A percentile compares a stretch with the other conserved stretches of the same genome.
These are phyloP conservation scores for Junonia oenone DNA, from an alignment of 2,888 invertebrate genomes.

Conservation along the genomic window DNA sequence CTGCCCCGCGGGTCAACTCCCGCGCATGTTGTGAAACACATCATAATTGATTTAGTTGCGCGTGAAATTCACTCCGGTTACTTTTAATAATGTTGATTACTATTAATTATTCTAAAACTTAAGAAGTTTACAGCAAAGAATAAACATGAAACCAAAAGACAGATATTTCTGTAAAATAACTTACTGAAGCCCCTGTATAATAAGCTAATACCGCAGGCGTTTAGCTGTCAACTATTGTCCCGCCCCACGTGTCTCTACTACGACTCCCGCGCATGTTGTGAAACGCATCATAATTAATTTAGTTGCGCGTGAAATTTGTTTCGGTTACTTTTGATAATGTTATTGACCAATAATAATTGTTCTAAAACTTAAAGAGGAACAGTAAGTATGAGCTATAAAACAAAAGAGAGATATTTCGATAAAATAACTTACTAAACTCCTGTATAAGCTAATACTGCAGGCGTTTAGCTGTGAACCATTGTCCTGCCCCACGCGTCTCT, in stretches of 20 bases:
- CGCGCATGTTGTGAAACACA: slow-evolving; percentile 44
- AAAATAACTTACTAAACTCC: slow-evolving; percentile 30
- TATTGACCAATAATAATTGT: no score
- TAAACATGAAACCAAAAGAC: neutral
- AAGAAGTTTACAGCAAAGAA: no score
- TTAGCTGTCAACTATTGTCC: slow-evolving; percentile 70
- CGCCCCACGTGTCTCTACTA: slow-evolving; percentile 45
- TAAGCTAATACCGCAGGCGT: slow-evolving; percentile 72
- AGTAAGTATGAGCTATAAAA: no score
- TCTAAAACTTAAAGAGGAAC: no score
- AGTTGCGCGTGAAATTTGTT: slow-evolving; percentile 71
- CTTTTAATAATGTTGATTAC: slow-evolving; percentile 43
- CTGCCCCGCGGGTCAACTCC: slow-evolving; percentile 42
- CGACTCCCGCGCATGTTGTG: slow-evolving; percentile 39
- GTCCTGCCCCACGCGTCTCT: slow-evolving; percentile 50
- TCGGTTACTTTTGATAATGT: slow-evolving; percentile 42
- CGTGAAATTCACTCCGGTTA: slow-evolving; percentile 63
- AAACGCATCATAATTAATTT: slow-evolving; percentile 64
- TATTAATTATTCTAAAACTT: no score
- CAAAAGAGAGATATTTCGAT: neutral
- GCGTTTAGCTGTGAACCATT: slow-evolving; percentile 73
- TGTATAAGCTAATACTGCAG: slow-evolving; percentile 67
- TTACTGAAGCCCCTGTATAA: slow-evolving; percentile 41
- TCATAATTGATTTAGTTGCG: slow-evolving; percentile 70
- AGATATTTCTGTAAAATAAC: neutral